Percentiles rank a stretch among this genome's conserved stretches.
Conservation (phyloP, 2,113 vertebrate species). For the Nothobranchius kuhntae region DNA sequence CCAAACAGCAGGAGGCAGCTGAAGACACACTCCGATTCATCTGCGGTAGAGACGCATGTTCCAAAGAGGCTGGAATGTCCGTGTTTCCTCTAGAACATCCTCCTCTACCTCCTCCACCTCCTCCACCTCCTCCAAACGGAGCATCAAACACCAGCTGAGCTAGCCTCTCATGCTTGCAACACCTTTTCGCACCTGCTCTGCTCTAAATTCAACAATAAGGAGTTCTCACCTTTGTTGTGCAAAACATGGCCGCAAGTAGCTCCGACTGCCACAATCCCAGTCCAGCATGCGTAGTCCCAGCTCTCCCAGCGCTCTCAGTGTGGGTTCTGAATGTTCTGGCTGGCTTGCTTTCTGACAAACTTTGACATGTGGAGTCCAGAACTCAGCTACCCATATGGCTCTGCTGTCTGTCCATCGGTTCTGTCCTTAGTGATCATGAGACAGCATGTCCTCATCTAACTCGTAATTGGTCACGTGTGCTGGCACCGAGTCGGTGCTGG, state of each 20-base stretch:
- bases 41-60: no score
- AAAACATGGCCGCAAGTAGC: constrained; percentile 59
- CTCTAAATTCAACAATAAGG: background rate
- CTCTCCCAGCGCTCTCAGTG: background rate
- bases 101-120: no score
- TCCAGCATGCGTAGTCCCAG: constrained; percentile 13
- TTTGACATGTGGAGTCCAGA: constrained; percentile 29
- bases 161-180: background rate
- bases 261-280: constrained; percentile 7
- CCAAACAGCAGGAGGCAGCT: no score
- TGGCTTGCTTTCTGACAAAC: constrained; percentile 23
- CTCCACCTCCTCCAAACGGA: no score
- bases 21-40: no score
- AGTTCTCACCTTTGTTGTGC: constrained; percentile 61
- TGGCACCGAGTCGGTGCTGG: constrained; percentile 50
- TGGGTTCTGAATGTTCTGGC: constrained; percentile 27
- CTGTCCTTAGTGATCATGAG: constrained; percentile 31
- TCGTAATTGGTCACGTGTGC: constrained; percentile 55
- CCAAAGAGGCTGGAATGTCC: no score
- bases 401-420: constrained; percentile 28
- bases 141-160: no score
- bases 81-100: no score
- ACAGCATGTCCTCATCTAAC: constrained; percentile 41
- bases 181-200: constrained; percentile 22
- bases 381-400: constrained; percentile 42